These are phyloP conservation scores for Cheiracanthium punctorium DNA, from an alignment of 2,888 invertebrate species.

Conservation along the genomic window DNA sequence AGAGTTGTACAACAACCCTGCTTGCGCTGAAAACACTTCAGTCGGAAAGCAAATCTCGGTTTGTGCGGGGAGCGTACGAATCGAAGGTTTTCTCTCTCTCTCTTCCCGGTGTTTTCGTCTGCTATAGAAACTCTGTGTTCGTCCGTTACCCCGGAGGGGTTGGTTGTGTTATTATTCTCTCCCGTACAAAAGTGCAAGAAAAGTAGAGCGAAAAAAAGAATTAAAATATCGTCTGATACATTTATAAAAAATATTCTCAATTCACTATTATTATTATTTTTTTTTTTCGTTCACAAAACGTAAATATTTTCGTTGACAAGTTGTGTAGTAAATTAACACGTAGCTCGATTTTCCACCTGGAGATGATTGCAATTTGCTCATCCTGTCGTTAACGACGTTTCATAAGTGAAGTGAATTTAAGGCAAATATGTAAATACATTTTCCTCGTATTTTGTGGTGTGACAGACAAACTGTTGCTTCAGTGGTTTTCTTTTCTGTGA, in stretches of 20 bases:
- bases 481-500: too few species aligned
- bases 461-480: too few species aligned
- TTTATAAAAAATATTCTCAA: not conserved
- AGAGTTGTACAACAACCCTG: slow-evolving; percentile 39
- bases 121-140: slow-evolving; percentile 25
- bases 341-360: too few species aligned
- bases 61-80: slow-evolving; percentile 14
- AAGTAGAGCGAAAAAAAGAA: not conserved
- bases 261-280: not conserved
- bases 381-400: too few species aligned
- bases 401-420: too few species aligned
- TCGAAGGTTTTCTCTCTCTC: slow-evolving; percentile 28
- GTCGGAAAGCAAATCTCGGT: slow-evolving; percentile 56
- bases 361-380: too few species aligned
- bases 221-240: not conserved
- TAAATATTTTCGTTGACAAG: too few species aligned
- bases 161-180: slow-evolving; percentile 11
- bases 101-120: slow-evolving; percentile 50
- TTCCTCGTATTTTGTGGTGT: too few species aligned
- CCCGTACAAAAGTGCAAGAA: not conserved
- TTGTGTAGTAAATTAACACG: too few species aligned
- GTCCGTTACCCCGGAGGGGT: not conserved
- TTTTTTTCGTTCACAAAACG: too few species aligned
- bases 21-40: slow-evolving; percentile 25
- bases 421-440: too few species aligned